These are phyloP conservation scores for Mongoloraphidia duomilia DNA, from an alignment of 2,888 invertebrate genomes.

Conservation along the genomic window DNA sequence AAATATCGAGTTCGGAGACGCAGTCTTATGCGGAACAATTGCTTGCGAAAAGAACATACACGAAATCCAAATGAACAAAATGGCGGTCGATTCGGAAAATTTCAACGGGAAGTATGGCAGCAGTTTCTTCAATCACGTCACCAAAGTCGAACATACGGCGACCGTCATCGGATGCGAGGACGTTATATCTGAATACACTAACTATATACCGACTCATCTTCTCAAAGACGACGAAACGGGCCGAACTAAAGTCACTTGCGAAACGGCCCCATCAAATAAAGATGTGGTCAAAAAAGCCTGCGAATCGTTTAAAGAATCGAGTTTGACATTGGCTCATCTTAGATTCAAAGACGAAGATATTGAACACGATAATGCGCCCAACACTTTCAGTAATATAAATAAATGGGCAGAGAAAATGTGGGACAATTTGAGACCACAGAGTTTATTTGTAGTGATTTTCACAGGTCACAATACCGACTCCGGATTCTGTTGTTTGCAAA, in stretches of 20 bases:
- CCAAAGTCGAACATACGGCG: slow-evolving; percentile 30
- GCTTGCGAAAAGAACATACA: slow-evolving; percentile 28
- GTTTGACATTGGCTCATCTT: slow-evolving; percentile 50
- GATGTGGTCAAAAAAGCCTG: slow-evolving; percentile 32
- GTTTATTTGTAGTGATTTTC: too few relatives aligned
- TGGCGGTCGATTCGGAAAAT: slow-evolving; percentile 23
- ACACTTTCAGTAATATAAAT: slow-evolving; percentile 16
- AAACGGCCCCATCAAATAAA: slow-evolving; percentile 35
- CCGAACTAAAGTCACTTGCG: slow-evolving; percentile 27
- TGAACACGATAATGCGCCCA: slow-evolving; percentile 30
- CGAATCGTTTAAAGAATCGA: slow-evolving; percentile 30
- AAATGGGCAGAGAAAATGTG: too few relatives aligned
- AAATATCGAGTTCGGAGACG: slow-evolving; percentile 62
- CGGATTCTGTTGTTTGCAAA: too few relatives aligned
- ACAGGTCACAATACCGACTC: too few relatives aligned
- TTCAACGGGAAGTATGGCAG: slow-evolving; percentile 35
- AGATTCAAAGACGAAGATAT: slow-evolving; percentile 34
- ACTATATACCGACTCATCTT: slow-evolving; percentile 32
- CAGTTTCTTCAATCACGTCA: slow-evolving; percentile 35
- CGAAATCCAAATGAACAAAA: slow-evolving; percentile 18
- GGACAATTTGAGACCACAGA: too few relatives aligned
- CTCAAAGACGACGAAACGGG: slow-evolving; percentile 27
- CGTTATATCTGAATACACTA: slow-evolving; percentile 44
- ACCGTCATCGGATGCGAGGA: slow-evolving; percentile 41
- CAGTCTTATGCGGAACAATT: slow-evolving; percentile 43